Evolutionary conservation across 1,140 invertebrate genomes (phyloP).

Genomic region (Euura lappo): DNA sequence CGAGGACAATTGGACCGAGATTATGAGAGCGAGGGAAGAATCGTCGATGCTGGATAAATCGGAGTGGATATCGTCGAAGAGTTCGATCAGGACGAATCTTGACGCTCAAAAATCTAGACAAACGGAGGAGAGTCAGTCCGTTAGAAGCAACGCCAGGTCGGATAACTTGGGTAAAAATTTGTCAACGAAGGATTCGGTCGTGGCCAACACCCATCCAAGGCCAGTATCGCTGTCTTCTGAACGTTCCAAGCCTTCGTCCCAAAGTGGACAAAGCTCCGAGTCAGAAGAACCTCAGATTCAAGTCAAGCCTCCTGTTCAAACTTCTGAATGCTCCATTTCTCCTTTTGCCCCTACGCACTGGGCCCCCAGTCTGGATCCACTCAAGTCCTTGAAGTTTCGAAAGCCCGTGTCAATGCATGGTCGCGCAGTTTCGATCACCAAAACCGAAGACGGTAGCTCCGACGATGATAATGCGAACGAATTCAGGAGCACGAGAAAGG

Average conservation of each 20-base stretch:
- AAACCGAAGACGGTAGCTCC: conserved; percentile 31
- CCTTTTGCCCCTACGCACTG: conserved; percentile 48
- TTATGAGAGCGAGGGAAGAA: background rate
- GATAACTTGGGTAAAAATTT: conserved; percentile 9
- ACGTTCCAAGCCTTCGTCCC: conserved; percentile 22
- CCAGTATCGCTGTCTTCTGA: conserved; percentile 26
- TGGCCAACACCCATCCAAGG: conserved; percentile 10
- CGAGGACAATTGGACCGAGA: background rate
- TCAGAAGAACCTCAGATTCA: conserved; percentile 32
- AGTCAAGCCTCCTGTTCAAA: conserved; percentile 28
- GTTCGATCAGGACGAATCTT: background rate
- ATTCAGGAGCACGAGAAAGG: conserved; percentile 7
- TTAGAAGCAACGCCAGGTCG: background rate
- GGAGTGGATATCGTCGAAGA: background rate
- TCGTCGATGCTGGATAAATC: background rate
- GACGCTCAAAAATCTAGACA: background rate
- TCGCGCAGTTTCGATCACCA: conserved; percentile 30
- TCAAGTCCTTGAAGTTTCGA: conserved; percentile 43
- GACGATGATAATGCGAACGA: conserved; percentile 26
- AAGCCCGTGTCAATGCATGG: conserved; percentile 43
- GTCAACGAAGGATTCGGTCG: conserved; percentile 26
- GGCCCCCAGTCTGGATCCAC: conserved; percentile 47
- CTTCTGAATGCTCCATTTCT: conserved; percentile 42
- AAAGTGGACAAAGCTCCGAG: conserved; percentile 35
- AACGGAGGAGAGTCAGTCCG: background rate